Percentiles rank a stretch among this genome's conserved stretches.
phyloP scores from a whole-genome alignment of 2,888 invertebrate genomes.

The Vannuccia rotundouncinata region DNA sequence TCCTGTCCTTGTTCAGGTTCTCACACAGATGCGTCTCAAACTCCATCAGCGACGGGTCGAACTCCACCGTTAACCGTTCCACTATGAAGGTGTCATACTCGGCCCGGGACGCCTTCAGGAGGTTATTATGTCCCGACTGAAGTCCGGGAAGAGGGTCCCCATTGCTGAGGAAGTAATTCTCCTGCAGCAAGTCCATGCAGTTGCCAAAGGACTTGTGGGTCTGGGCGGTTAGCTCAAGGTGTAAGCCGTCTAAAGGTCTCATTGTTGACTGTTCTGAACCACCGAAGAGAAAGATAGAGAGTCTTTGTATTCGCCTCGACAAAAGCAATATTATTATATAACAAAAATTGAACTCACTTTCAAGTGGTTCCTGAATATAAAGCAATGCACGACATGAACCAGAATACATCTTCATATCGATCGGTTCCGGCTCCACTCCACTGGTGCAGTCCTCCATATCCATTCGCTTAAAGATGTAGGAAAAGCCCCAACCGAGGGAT shows the following conservation, averaged over 20 bases:
- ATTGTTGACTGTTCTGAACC: no score
- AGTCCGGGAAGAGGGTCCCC: neutral
- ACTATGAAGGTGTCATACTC: neutral
- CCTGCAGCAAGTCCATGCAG: neutral
- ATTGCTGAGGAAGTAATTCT: neutral
- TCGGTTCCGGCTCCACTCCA: neutral
- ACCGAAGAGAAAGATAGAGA: no score
- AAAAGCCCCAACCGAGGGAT: neutral
- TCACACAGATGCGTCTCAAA: constrained; percentile 24
- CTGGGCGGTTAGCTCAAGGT: neutral
- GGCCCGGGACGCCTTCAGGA: neutral
- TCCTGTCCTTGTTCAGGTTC: constrained; percentile 25
- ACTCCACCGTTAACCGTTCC: neutral
- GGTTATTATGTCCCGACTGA: neutral
- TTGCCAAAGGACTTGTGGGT: neutral
- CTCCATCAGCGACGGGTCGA: constrained; percentile 27
- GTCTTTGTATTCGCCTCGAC: no score
- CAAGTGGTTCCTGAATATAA: neutral
- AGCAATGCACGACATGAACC: neutral
- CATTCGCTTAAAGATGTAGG: neutral
- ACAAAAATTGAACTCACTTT: constrained; percentile 14
- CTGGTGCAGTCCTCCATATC: neutral
- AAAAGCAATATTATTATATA: no score
- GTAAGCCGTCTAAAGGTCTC: neutral
- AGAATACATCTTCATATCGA: neutral